Base-by-base conservation (phyloP, 2,113 vertebrate genomes). In the Anarrhichthys ocellatus region DNA sequence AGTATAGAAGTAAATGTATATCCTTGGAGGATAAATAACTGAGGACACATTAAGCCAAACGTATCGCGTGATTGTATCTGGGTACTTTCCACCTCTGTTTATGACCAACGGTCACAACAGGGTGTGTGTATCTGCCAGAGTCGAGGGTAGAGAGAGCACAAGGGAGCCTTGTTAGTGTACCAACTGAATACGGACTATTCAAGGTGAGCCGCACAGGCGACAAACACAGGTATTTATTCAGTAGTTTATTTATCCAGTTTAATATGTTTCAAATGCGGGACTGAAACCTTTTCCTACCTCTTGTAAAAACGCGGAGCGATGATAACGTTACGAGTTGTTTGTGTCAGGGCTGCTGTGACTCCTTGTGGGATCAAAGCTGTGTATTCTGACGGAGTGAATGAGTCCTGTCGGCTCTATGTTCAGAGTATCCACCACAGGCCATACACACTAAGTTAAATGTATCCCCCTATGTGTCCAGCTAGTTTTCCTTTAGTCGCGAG, bases 391-490 rank as follows among this genome's bases (percentile, higher is more conserved):
- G 6, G 24, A 40, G 61, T 38, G 46, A 64, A 64, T 22, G 52
- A 59, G 27, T 27, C 44, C 48, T 40, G 32, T 36, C 29, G 42
- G 63, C 63, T 50, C 67, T 0, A 32, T 58, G 46, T 79, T 62
- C 62, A 40, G 78, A 65, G 63, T 40, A 5, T 64, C 85, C 52
- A 84, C 85, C 87, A 52, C 72, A 87, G 90, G 76, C 87, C 85
- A 89, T 88, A 90, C 90, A 79, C 89, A 87, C 84, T 27, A 75
- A 56, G 81, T 80, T 85, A 77, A 77, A 87, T 89, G 85, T 85
- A 88, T 70, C 76, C 71, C 66, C 48, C 17, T 42, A n/a, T 71
- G 87, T 87, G 89, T 89, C 79, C 86, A 67, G 80, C 42, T 48
- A 62, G 84, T 87, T 88, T 92, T 88, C 87, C 87, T 91, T 80